phyloP scores from a whole-genome alignment of 2,113 vertebrate species.

The Clupea harengus region DNA sequence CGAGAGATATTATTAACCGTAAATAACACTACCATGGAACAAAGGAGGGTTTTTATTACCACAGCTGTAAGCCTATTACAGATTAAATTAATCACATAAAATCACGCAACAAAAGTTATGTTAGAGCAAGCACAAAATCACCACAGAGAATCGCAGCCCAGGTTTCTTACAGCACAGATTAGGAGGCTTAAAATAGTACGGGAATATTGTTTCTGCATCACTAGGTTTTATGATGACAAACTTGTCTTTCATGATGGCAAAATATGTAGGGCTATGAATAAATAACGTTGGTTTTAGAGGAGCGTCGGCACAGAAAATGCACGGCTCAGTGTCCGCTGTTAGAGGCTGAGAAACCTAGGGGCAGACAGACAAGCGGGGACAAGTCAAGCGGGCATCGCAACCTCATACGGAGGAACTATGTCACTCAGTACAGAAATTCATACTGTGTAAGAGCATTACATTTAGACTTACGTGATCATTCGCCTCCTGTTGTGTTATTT shows the following conservation, averaged over 20 bases:
- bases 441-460: not conserved
- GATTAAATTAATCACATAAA: not conserved
- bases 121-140: not conserved
- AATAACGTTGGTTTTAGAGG: not conserved
- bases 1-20: slow-evolving; percentile 6
- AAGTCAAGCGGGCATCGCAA: slow-evolving; percentile 8
- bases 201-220: not conserved
- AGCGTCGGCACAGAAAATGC: not conserved
- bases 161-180: not conserved
- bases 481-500: not conserved
- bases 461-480: slow-evolving; percentile 2
- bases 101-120: not conserved
- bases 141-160: not conserved
- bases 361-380: not conserved
- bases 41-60: not conserved
- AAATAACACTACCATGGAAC: not conserved
- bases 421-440: not conserved
- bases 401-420: not conserved
- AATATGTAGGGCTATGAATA: not conserved
- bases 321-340: not conserved
- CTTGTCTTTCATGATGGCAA: not conserved
- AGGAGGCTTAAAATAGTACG: not conserved
- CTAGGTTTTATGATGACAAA: not conserved
- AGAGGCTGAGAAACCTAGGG: not conserved
- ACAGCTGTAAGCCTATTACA: not conserved